Evolutionary conservation across 2,113 vertebrate genomes (phyloP).

Genomic region (Indri indri): DNA sequence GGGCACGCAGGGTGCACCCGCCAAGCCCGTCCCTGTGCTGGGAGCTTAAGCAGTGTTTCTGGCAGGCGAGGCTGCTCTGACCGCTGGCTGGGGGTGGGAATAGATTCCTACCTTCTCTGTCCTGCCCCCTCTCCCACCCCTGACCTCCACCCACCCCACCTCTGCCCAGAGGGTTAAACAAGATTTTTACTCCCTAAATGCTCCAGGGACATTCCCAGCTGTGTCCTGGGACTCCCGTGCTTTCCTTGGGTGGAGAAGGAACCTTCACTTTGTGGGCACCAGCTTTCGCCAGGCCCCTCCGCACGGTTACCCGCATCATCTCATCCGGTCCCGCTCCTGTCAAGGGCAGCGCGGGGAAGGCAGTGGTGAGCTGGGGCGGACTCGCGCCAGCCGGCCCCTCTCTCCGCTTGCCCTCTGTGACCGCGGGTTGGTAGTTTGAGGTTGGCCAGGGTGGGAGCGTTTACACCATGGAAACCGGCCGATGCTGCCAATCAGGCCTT

Average conservation of each 20-base stretch:
- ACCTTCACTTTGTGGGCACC: neutral
- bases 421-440: neutral
- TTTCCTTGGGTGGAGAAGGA: neutral
- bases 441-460: neutral
- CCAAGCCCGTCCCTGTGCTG: neutral
- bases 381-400: neutral
- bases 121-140: rapidly evolving
- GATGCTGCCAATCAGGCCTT: neutral
- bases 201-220: rapidly evolving
- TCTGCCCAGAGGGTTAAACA: neutral
- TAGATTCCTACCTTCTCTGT: neutral
- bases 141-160: neutral
- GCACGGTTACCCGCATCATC: too few relatives aligned
- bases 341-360: neutral
- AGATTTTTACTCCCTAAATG: too few relatives aligned
- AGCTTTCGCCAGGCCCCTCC: neutral
- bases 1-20: neutral
- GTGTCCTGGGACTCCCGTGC: neutral
- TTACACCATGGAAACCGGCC: neutral
- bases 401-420: neutral
- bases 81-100: neutral
- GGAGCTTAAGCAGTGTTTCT: neutral
- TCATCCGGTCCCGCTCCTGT: neutral
- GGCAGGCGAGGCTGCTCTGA: neutral
- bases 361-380: neutral